phyloP scores from a whole-genome alignment of 2,113 vertebrate genomes.

The Drymodes brunneopygia region DNA sequence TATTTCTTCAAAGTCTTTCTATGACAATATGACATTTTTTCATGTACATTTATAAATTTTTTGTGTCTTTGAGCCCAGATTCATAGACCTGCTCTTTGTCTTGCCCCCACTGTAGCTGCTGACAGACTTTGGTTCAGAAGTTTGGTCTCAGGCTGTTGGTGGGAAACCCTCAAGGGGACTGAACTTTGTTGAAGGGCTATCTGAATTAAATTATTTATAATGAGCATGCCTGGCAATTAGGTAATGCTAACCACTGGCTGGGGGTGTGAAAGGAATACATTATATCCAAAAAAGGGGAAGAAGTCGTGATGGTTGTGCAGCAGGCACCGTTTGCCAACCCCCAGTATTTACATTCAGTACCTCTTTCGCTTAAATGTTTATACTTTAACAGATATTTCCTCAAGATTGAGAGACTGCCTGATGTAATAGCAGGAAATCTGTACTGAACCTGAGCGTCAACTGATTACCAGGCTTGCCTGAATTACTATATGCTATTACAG shows the following conservation, averaged over 20 bases:
- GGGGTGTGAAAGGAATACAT: background rate
- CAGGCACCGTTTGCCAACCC: background rate
- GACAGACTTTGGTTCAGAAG: background rate
- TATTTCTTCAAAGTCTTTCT: background rate
- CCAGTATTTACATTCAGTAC: background rate
- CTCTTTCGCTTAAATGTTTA: conserved; percentile 24
- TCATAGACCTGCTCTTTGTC: background rate
- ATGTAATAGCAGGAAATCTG: conserved; percentile 50
- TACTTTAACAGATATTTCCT: conserved; percentile 50
- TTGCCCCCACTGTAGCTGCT: background rate
- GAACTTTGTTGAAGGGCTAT: background rate
- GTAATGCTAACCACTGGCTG: background rate
- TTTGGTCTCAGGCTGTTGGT: background rate
- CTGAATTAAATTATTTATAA: conserved; percentile 39
- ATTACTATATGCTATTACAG: conserved; percentile 66
- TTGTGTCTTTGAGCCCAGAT: background rate
- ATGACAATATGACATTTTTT: background rate
- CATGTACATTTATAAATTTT: background rate
- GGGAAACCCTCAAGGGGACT: background rate
- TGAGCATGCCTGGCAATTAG: background rate
- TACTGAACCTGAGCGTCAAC: background rate
- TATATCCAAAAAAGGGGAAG: background rate
- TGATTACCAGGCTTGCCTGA: conserved; percentile 52
- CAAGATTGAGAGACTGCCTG: conserved; percentile 19
- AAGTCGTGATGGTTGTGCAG: background rate